Base-by-base conservation (phyloP, 2,888 invertebrate species). In the Dolichomitus sp. region DNA sequence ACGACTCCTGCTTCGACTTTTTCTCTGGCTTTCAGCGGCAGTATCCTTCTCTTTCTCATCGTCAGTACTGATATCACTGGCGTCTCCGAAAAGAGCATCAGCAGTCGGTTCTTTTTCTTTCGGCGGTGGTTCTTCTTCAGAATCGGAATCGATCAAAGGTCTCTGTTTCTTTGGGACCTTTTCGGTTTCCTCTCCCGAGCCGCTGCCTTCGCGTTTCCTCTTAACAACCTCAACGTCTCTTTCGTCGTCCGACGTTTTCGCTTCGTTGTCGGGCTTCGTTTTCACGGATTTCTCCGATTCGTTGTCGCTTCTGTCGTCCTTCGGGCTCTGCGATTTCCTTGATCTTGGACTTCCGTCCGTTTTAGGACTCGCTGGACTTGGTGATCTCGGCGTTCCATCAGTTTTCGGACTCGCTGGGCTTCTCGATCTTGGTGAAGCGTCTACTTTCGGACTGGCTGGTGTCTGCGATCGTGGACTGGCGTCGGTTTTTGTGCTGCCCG, bases 71-170 rank as follows among this genome's bases (percentile, higher is more conserved):
- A 98, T 98, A 92, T 98, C 98, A 83, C 98, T 97, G 17, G 98
- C 98, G 94, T 98, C 98, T 12, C 99, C 99, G 94, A 99, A 99
- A 37, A 99, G 94, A 9, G 97, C 98, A 85, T 97, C 97, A 0
- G 98, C 97, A 40, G 96, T 97, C 69, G 96, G 96, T 37, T 94
- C 95, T 57, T 94, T 86, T 19, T 84, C 87, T 30, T 86, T 87
- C 68, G 87, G 87, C 59, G 88, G 91, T 23, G 61, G 57, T 52
- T 95, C 95, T 11, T 95, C 95, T 63, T 97, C 97, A 81, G 95
- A 96, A 84, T 97, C 97, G 0, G 97, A 95, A 88, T 96, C 96
- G 6, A 97, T 95, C 1, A 96, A 88, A 0, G 94, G 93, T 11
- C 94, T 93, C 83, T 94, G 95, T 90, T 95, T 95, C 9, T 95